Base-by-base conservation (phyloP, 2,888 invertebrate genomes). In the Polia nebulosa region DNA sequence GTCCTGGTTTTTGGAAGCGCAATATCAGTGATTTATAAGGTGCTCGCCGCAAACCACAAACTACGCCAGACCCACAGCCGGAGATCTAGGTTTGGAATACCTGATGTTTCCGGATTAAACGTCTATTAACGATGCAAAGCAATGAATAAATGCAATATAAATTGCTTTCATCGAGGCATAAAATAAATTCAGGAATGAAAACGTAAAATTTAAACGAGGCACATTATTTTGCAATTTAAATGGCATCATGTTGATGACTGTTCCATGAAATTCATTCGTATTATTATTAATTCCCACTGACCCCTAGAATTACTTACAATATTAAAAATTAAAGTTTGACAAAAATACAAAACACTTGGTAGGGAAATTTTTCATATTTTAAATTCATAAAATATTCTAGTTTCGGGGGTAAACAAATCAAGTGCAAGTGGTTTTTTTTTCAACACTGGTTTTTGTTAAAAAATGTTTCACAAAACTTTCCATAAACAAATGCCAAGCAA, bases 281-380 rank as follows among this genome's bases (percentile, higher is more conserved):
- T 22, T 39, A 29, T 34, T 6, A 27, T 39, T 49, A 53, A 49
- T 72, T 49, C 61, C 51, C 67, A 47, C 45, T n/a, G 68, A 81
- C 81, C 81, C 81, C 81, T 71, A 78, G 78, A 53, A 32, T 74
- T 22, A 74, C 63, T 74, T 65, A 73, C 7, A 71, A 59, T 71
- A 20, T 63, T 59, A 55, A 55, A 69, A 60, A 72, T 61, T 36
- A 64, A 73, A 22, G 60, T 65, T 78, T 75, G 41, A 81, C 62
- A 62, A 74, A 76, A 61, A 81, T 81, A 82, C 79, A 72, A 74
- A 72, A 68, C 65, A 61, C 20, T 34, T 8, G n/a, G n/a, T 11
- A 5, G 7, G 20, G 22, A 41, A 15, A 25, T 27, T 34, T 51
- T 63, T 11, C n/a, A 3, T 15, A 22, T 3, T 3, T n/a, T 41